Evolutionary conservation across 2,113 vertebrate genomes (phyloP), one percentile per base, ranked within the genome.

Genomic region (Romanogobio albipinnatus): DNA sequence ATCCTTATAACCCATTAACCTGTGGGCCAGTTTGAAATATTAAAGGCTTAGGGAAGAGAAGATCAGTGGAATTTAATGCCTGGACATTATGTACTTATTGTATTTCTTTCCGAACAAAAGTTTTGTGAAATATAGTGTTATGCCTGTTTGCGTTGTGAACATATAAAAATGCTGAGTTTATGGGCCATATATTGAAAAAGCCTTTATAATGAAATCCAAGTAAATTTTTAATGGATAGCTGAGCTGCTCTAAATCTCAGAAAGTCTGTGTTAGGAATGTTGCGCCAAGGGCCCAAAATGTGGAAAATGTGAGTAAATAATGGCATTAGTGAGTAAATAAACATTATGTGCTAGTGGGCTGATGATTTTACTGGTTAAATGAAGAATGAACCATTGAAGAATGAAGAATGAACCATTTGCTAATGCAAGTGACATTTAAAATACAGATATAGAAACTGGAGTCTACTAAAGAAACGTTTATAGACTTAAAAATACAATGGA

Each of bases 1-100:
- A 33, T 19, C 9, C 19, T 14, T 68, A n/a, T 51, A 66, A 22
- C 78, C 9, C 0, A 64, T 81, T 81, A 51, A 81, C 78, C 82
- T 76, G 5, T 83, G 24, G 33, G 56, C 24, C 4, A 26, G 36
- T 79, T 36, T 76, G 15, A 70, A 43, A 9, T 19, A n/a, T 43
- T 76, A 76, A 36, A 56, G 29, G n/a, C 14, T 75, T n/a, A 29
- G 71, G 17, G 36, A 70, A 39, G 8, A 39, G 33, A 26, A 47
- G 5, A 53, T 33, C 14, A 19, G 26, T 76, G 74, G 8, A 19
- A 17, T 76, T 17, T 33, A 19, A 33, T 76, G 74, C 49, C 15
- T 74, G 5, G 43, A 36, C 43, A 49, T 26, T 0, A 24, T 74
- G 13, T 26, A 73, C 70, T 66, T 66, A 7, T 47, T 8, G 17